A percentile compares a stretch with the other conserved stretches of the same genome.
Evolutionary conservation across 2,113 vertebrate genomes (phyloP).

Genomic region (Cygnus atratus): DNA sequence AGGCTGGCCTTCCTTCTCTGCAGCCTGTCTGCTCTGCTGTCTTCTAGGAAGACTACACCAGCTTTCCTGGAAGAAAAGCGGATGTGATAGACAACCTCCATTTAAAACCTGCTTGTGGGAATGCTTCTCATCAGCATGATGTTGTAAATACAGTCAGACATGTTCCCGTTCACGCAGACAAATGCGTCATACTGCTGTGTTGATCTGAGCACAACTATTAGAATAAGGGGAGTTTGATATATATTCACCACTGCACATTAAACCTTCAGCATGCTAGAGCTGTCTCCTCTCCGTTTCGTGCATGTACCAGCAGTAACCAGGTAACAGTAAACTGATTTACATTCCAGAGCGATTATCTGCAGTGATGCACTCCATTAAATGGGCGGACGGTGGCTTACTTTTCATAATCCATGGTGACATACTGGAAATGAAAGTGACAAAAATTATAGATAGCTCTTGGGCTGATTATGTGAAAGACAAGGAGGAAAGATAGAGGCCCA

Average conservation of each 20-base stretch:
- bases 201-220: not conserved
- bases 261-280: not conserved
- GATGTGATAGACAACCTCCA: not conserved
- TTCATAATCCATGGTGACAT: slow-evolving; percentile 39
- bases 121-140: not conserved
- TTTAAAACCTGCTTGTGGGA: not conserved
- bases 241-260: not conserved
- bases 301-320: slow-evolving; percentile 43
- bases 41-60: not conserved
- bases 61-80: not conserved
- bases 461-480: not conserved
- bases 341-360: not conserved
- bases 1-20: not conserved
- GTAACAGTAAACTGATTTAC: slow-evolving; percentile 46
- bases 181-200: not conserved
- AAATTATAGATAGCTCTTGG: slow-evolving; percentile 14
- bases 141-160: not conserved
- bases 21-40: accelerated
- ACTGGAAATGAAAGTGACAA: slow-evolving; percentile 33
- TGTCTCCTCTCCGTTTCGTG: not conserved
- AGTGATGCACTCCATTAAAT: not conserved
- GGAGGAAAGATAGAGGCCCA: not conserved
- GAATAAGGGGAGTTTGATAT: not conserved
- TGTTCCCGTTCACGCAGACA: not conserved
- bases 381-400: slow-evolving; percentile 13